Evolutionary conservation across 2,797 vertebrate species (phyloP).

Genomic region (Gambusia yucatana): DNA sequence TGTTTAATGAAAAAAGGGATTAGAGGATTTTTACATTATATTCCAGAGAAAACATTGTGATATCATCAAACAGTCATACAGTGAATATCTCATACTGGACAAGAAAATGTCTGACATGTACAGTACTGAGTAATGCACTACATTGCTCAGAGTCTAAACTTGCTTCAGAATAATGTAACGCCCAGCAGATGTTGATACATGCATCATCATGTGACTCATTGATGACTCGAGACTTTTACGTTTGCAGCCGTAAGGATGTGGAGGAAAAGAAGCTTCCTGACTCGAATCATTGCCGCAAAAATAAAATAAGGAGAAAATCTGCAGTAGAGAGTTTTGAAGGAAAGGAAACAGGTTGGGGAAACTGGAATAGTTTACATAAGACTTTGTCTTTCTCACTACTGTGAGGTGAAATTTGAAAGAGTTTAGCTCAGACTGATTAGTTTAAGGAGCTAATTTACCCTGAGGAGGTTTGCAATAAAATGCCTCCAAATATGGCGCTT

Average conservation of each 20-base stretch:
- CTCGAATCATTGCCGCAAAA: neutral
- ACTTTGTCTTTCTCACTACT: neutral
- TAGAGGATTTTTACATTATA: neutral
- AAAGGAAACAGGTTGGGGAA: neutral
- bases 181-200: neutral
- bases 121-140: neutral
- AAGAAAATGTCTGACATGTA: neutral
- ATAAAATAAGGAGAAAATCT: neutral
- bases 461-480: neutral
- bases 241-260: neutral
- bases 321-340: neutral
- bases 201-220: slow-evolving; percentile 1
- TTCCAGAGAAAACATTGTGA: neutral
- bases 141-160: neutral
- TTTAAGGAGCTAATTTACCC: neutral
- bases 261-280: neutral
- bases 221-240: neutral
- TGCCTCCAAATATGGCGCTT: neutral
- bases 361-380: neutral
- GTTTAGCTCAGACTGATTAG: neutral
- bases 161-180: neutral
- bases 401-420: neutral
- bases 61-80: neutral
- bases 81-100: neutral
- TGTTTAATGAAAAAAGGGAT: neutral